phyloP scores from a whole-genome alignment of 2,113 vertebrate genomes.

The Cygnus buccinator region DNA sequence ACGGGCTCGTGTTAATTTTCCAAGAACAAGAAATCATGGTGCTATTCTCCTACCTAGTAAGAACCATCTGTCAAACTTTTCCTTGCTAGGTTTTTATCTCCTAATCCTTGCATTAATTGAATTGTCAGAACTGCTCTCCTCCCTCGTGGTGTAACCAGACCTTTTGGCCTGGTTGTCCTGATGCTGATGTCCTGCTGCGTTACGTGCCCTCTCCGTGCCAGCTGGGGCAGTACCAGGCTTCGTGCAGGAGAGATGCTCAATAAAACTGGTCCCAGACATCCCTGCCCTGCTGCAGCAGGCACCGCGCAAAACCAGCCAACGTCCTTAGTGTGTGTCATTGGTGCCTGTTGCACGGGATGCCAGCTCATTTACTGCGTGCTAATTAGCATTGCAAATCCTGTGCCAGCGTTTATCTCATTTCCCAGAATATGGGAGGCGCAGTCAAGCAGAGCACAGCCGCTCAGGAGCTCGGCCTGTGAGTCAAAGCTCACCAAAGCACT shows the following conservation, averaged over 20 bases:
- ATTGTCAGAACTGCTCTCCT: not conserved
- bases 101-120: not conserved
- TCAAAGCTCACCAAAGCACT: not conserved
- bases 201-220: rapidly evolving
- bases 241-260: rapidly evolving
- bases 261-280: not conserved
- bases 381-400: not conserved
- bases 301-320: not conserved
- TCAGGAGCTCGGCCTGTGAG: not conserved
- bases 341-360: not conserved
- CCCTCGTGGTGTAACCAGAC: not conserved
- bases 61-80: not conserved
- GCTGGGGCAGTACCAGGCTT: not conserved
- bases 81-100: not conserved
- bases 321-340: rapidly evolving
- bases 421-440: not conserved
- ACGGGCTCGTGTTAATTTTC: not conserved
- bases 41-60: not conserved
- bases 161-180: not conserved
- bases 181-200: not conserved
- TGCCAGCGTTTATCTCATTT: not conserved
- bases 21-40: not conserved
- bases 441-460: not conserved
- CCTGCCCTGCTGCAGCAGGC: not conserved
- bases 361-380: not conserved